Base-by-base conservation (phyloP, 2,888 invertebrate genomes). In the Antitype chi region DNA sequence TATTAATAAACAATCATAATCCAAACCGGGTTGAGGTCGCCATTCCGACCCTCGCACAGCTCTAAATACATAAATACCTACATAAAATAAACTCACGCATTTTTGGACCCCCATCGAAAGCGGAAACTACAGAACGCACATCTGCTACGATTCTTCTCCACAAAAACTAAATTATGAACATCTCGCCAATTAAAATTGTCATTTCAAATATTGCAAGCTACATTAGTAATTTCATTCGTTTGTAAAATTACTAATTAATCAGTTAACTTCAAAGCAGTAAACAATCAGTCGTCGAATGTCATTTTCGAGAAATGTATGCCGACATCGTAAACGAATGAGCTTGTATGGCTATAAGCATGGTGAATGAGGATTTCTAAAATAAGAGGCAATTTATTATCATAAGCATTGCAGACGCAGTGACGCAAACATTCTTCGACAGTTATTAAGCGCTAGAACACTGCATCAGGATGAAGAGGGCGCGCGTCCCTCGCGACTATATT, bases 351-450 rank as follows among this genome's bases (percentile, higher is more conserved):
- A 92, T 93, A 91, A 92, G 91, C 90, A 92, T 91, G 91, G 91
- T 95, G 95, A 95, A 95, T 95, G 95, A 94, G 94, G 90, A 94
- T 93, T 94, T 94, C 96, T 96, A 96, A 96, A 96, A 95, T 96
- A 95, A 96, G 95, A 94, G 89, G 91, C 93, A 92, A 96, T 96
- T 95, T 95, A 96, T 96, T 94, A 96, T 92, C 91, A 91, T 93
- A 93, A 94, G 94, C 94, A 93, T 91, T 93, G 94, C 94, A 93
- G 93, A 89, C 92, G 90, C 89, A 90, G 93, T 95, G 96, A 96
- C 95, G 95, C 95, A 95, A 95, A 95, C 95, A 91, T 90, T 93
- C 92, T 95, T 93, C 93, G 96, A 96, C 96, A 96, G 96, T 93
- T 96, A 96, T 95, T 95, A 96, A 96, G 96, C 94, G 94, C 89